A percentile compares a stretch with the other conserved stretches of the same genome.
phyloP scores from a whole-genome alignment of 1,140 invertebrate species.

The Trissolcus basalis region DNA sequence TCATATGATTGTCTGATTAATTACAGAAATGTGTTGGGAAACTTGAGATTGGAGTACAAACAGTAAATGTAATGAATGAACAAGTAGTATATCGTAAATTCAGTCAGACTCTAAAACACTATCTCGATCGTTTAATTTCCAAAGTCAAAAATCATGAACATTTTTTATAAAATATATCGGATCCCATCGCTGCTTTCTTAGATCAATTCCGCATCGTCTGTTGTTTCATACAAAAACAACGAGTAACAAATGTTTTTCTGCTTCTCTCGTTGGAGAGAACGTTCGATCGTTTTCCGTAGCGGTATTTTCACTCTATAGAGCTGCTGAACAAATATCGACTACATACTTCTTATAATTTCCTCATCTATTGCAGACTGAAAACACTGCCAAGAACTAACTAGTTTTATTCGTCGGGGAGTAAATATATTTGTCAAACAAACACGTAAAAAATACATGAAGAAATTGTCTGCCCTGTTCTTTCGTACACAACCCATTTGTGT shows the following conservation, averaged over 20 bases:
- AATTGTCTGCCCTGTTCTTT: conserved; percentile 45
- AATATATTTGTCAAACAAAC: conserved; percentile 56
- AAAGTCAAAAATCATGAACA: conserved; percentile 13
- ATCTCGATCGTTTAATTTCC: conserved; percentile 7
- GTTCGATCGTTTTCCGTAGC: conserved; percentile 53
- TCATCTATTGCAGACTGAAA: conserved; percentile 55
- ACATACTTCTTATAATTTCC: conserved; percentile 58
- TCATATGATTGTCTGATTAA: no score
- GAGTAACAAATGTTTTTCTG: conserved; percentile 55
- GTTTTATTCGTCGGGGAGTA: conserved; percentile 51
- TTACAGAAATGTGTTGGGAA: no score
- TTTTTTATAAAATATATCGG: conserved; percentile 29
- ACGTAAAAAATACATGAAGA: conserved; percentile 50
- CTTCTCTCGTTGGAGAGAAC: conserved; percentile 46
- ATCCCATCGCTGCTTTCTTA: conserved; percentile 6
- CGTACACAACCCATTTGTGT: conserved; percentile 36
- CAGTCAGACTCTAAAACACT: no score
- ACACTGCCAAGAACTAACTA: conserved; percentile 51
- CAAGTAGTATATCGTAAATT: neutral
- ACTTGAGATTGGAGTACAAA: neutral
- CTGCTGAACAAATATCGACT: conserved; percentile 59
- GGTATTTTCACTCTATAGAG: conserved; percentile 58
- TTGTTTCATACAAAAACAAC: conserved; percentile 47
- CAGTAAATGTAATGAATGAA: neutral
- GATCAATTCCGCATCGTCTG: conserved; percentile 45